These are phyloP conservation scores for Bryconaethiops microstoma DNA, from an alignment of 2,797 vertebrate genomes.

Conservation along the genomic window DNA sequence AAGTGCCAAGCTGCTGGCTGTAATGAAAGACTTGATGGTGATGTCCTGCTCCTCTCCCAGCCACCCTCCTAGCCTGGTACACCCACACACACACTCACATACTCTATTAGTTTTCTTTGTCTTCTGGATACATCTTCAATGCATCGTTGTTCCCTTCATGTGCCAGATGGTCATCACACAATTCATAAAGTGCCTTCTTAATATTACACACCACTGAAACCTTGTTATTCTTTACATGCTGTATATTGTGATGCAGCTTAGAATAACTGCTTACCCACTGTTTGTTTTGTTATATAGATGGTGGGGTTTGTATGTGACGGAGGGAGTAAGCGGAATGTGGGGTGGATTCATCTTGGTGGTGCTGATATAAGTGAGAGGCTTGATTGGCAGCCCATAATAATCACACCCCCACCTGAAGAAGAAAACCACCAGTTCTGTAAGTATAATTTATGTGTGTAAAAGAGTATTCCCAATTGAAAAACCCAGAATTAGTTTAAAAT, in stretches of 20 bases:
- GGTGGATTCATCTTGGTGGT: conserved; percentile 73
- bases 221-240: neutral
- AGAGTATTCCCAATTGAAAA: neutral
- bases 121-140: neutral
- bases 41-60: conserved; percentile 80
- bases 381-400: conserved; percentile 75
- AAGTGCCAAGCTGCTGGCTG: conserved; percentile 81
- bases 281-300: conserved; percentile 64
- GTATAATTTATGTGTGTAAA: conserved; percentile 27
- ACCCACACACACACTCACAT: neutral
- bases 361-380: conserved; percentile 69
- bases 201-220: neutral
- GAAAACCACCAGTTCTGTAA: conserved; percentile 75
- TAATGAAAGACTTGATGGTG: conserved; percentile 82
- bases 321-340: conserved; percentile 62
- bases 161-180: neutral
- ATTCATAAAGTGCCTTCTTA: neutral
- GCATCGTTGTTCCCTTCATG: neutral
- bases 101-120: neutral
- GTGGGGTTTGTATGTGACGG: conserved; percentile 71
- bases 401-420: conserved; percentile 69
- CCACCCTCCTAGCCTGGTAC: conserved; percentile 60
- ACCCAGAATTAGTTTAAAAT: neutral
- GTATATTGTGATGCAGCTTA: neutral
- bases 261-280: neutral